Base-by-base conservation (phyloP, 1,140 invertebrate species). In the Acromyrmex echinatior region DNA sequence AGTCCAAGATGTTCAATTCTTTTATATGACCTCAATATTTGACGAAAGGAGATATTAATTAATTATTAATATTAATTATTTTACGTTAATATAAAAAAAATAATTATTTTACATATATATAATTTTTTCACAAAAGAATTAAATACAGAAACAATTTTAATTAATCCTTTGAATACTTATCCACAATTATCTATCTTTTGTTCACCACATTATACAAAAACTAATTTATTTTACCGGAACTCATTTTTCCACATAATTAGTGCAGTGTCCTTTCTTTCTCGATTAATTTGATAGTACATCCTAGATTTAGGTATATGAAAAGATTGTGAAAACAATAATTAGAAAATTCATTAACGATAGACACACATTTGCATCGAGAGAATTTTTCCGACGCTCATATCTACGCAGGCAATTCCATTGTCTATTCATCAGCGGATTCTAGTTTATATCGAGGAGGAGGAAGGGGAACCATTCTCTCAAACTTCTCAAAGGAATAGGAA, bases 401-500 rank as follows among this genome's bases (percentile, higher is more conserved):
- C 53, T 73, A 58, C 35, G 7, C 39, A 31, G 7, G 18, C 25
- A 60, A 82, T 82, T 82, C 62, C 25, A 74, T 60, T 45, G 25
- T 63, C 18, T 79, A 66, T 73, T 53, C 51, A 58, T 58, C 51
- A 77, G 25, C 18, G 60, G 5, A 74, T 49, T 62, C 53, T 60
- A 35, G 12, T 14, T 56, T 10, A 35, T 35, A 6, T 63, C 28
- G 18, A 35, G 18, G 60, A 66, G 79, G 45, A 6, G 18, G 66
- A 35, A 35, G 77, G 79, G 60, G 10, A 25, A 12, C 14, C 14
- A 28, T 74, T 70, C 53, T 74, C 16, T 56, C n/a, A 21, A 28
- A 53, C 25, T 49, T 21, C 18, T 60, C 53, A n/a, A 63, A 63
- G n/a, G 28, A 65, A 65, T 28, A 71, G 68, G 49, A 82, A 74